phyloP scores from a whole-genome alignment of 2,888 invertebrate species.

The Drosophila emarginata region DNA sequence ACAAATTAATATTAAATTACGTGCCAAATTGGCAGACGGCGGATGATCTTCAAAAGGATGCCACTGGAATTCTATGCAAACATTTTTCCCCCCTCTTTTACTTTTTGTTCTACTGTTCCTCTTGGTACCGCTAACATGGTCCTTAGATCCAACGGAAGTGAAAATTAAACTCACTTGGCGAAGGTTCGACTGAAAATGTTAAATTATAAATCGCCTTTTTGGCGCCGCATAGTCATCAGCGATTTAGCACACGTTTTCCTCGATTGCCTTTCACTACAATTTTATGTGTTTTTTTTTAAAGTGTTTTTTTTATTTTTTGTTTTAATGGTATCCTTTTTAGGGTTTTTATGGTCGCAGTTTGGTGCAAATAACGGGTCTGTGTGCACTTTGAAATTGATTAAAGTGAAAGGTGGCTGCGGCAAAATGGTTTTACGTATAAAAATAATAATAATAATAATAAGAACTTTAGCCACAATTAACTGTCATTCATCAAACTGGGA shows the following conservation, averaged over 20 bases:
- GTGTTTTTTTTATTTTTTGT: constrained; percentile 5
- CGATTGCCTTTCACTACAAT: constrained; percentile 46
- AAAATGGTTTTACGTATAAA: constrained; percentile 27
- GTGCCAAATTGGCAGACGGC: constrained; percentile 76
- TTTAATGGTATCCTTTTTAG: constrained; percentile 66
- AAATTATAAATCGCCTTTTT: constrained; percentile 59
- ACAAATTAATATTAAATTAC: constrained; percentile 82
- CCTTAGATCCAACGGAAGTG: constrained; percentile 56
- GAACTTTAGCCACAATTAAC: constrained; percentile 69
- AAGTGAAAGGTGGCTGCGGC: constrained; percentile 61
- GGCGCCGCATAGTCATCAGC: constrained; percentile 73
- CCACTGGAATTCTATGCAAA: constrained; percentile 66
- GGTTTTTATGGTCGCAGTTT: constrained; percentile 50
- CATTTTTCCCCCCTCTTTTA: constrained; percentile 24
- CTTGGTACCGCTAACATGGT: neutral
- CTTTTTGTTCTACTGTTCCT: too few relatives aligned
- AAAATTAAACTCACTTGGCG: constrained; percentile 37
- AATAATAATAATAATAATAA: constrained; percentile 6
- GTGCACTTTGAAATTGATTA: constrained; percentile 65
- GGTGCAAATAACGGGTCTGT: constrained; percentile 56
- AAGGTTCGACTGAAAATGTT: constrained; percentile 17
- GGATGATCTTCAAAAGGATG: constrained; percentile 41
- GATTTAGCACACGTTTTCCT: constrained; percentile 63
- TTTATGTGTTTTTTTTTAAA: constrained; percentile 26
- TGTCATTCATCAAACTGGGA: constrained; percentile 64